Evolutionary conservation across 2,888 invertebrate species (phyloP).

Genomic region (Xestia rhomboidea): DNA sequence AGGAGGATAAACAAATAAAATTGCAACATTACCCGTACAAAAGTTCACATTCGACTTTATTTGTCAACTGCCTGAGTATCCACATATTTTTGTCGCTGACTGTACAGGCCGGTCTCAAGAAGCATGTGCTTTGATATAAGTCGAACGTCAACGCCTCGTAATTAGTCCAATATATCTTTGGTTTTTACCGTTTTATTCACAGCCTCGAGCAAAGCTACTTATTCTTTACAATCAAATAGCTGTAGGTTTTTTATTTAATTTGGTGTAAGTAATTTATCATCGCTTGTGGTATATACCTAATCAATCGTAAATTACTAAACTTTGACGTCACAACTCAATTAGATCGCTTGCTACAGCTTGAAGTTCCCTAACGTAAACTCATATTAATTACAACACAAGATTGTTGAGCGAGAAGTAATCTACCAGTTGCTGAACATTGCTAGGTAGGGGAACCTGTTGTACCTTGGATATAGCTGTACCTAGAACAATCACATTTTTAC

Average conservation of each 20-base stretch:
- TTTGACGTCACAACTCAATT: constrained; percentile 23
- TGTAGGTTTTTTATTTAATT: not conserved
- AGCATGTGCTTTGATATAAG: not conserved
- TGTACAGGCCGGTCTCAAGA: not conserved
- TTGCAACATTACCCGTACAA: not conserved
- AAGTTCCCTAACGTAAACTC: not conserved
- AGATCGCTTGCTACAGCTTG: not conserved
- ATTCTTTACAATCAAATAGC: not conserved
- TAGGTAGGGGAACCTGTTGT: too few relatives aligned
- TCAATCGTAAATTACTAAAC: not conserved
- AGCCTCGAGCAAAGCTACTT: constrained; percentile 27
- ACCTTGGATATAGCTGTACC: too few relatives aligned
- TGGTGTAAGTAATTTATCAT: not conserved
- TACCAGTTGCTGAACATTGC: constrained; percentile 1
- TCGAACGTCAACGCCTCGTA: not conserved
- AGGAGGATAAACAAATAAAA: not conserved
- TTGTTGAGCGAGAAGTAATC: constrained; percentile 5
- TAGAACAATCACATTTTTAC: too few relatives aligned
- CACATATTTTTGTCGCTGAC: constrained; percentile 6
- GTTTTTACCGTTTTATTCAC: constrained; percentile 29
- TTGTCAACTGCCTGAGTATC: not conserved
- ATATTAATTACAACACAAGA: constrained; percentile 5
- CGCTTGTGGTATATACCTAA: too few relatives aligned
- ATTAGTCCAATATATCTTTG: constrained; percentile 2
- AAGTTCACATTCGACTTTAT: not conserved